Evolutionary conservation across 1,140 invertebrate species (phyloP).

Genomic region (Spodoptera frugiperda): DNA sequence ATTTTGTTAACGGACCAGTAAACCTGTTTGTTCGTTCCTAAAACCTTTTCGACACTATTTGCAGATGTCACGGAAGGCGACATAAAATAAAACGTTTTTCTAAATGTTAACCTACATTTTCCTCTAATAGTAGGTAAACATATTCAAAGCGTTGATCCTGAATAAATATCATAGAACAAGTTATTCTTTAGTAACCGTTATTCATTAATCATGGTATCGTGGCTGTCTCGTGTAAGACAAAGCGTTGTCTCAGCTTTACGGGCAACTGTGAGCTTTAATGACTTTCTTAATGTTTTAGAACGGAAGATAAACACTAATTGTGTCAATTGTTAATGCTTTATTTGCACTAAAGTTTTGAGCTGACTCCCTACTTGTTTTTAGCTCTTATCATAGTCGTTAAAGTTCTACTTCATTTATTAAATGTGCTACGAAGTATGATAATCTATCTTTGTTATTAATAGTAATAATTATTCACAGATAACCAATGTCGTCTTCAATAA

Average conservation of each 20-base stretch:
- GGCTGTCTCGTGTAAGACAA: conserved; percentile 12
- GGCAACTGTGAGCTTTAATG: conserved; percentile 9
- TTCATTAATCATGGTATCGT: conserved; percentile 25
- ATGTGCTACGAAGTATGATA: no score
- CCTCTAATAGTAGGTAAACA: background rate
- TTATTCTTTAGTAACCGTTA: background rate
- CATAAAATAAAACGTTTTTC: background rate
- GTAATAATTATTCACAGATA: no score
- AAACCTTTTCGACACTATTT: background rate
- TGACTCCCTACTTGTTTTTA: background rate
- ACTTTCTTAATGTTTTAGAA: conserved; percentile 33
- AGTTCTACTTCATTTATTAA: no score
- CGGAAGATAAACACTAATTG: conserved; percentile 8
- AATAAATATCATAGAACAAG: conserved; percentile 19
- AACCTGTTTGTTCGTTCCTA: conserved; percentile 25
- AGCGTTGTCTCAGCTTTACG: conserved; percentile 16
- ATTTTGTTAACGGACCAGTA: conserved; percentile 19
- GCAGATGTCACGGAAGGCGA: background rate
- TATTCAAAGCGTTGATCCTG: conserved; percentile 20
- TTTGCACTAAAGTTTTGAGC: background rate
- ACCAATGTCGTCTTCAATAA: no score
- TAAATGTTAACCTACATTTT: conserved; percentile 11
- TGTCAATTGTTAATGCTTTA: background rate
- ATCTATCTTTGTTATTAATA: no score
- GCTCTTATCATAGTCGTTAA: background rate